Evolutionary conservation across 2,113 vertebrate genomes (phyloP).

Genomic region (Corvus hawaiiensis): DNA sequence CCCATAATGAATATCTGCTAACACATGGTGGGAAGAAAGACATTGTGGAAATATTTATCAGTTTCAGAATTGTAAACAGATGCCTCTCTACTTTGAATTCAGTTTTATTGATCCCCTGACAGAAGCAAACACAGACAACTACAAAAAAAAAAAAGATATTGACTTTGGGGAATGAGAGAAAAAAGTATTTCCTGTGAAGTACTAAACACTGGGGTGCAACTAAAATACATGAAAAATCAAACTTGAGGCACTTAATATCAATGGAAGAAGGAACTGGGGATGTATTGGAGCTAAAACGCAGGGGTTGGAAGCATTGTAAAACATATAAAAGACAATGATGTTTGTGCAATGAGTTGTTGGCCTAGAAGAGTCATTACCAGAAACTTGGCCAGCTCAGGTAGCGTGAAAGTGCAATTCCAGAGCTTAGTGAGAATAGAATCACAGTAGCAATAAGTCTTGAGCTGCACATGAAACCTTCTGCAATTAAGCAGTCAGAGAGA

Average conservation of each 20-base stretch:
- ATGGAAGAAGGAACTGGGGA: neutral
- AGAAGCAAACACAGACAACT: neutral
- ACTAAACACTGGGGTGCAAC: neutral
- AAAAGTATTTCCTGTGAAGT: neutral
- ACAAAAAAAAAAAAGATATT: neutral
- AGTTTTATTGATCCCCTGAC: neutral
- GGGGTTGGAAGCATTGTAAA: neutral
- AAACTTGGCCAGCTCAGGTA: neutral
- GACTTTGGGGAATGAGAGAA: neutral
- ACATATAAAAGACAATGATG: neutral
- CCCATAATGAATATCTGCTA: neutral
- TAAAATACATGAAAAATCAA: neutral
- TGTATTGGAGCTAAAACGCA: neutral
- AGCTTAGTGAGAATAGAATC: neutral
- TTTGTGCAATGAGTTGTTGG: neutral
- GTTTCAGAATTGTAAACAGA: constrained; percentile 26
- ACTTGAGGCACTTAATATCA: neutral
- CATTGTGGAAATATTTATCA: neutral
- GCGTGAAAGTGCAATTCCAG: neutral
- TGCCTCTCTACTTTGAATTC: constrained; percentile 13
- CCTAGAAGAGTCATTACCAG: neutral
- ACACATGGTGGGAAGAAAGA: neutral
- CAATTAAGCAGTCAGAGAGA: neutral
- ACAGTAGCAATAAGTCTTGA: neutral
- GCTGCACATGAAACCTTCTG: neutral